phyloP scores from a whole-genome alignment of 35 echinoderm and acorn worm genomes.

The Ophiothrix spiculata region DNA sequence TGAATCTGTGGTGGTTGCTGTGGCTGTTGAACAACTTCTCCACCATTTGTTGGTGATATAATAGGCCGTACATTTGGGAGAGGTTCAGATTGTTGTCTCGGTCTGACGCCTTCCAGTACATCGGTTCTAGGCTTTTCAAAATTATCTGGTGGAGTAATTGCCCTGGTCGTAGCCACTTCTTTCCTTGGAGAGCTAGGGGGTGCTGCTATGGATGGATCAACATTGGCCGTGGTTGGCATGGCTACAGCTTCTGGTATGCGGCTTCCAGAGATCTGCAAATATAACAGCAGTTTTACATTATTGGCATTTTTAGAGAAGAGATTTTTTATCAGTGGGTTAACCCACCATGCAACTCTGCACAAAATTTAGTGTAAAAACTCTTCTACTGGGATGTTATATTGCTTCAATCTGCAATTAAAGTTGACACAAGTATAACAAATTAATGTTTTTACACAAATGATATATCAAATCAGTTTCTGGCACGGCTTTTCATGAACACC shows the following conservation, averaged over 20 bases:
- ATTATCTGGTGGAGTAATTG: neutral
- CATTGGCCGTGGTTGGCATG: neutral
- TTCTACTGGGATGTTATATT: no score
- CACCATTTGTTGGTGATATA: conserved; percentile 4
- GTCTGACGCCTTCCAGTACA: neutral
- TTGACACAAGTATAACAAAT: no score
- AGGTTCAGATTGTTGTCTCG: neutral
- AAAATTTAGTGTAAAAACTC: no score
- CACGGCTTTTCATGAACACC: no score
- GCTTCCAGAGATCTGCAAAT: conserved; percentile 6
- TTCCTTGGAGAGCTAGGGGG: neutral
- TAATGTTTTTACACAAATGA: no score
- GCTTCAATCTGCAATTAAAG: no score
- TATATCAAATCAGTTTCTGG: no score
- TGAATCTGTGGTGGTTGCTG: conserved; percentile 22
- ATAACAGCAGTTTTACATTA: no score
- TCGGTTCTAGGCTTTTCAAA: neutral
- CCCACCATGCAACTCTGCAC: no score
- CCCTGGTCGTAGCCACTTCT: neutral
- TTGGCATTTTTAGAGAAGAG: no score
- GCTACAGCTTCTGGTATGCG: neutral
- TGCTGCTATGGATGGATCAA: conserved; percentile 8
- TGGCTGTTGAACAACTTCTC: conserved; percentile 19
- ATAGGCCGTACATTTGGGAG: neutral
- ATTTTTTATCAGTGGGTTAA: no score